phyloP scores from a whole-genome alignment of 1,140 invertebrate species.

The Heliothis subflexa region DNA sequence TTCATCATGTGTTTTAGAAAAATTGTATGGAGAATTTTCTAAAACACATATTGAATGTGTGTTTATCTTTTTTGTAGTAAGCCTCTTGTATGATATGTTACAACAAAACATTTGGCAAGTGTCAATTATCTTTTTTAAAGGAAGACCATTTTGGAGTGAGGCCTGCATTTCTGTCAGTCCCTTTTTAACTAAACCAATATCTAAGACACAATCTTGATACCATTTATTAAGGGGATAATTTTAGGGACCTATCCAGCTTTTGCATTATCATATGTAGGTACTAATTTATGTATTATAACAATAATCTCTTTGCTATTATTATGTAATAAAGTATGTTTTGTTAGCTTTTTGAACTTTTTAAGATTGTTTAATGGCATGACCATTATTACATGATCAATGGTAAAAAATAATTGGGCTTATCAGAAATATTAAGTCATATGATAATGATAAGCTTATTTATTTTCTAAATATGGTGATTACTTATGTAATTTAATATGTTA shows the following conservation, averaged over 20 bases:
- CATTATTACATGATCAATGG: background rate
- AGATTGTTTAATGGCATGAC: background rate
- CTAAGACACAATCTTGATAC: too few relatives aligned
- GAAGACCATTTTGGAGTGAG: too few relatives aligned
- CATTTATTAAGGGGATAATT: too few relatives aligned
- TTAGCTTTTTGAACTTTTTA: conserved; percentile 17
- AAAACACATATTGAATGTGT: too few relatives aligned
- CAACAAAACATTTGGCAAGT: too few relatives aligned
- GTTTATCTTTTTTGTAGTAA: too few relatives aligned
- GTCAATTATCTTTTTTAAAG: too few relatives aligned
- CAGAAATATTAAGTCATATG: conserved; percentile 9
- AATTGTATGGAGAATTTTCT: too few relatives aligned
- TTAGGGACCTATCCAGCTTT: too few relatives aligned
- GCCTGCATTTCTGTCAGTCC: background rate
- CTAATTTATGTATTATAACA: background rate
- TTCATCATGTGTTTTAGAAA: too few relatives aligned
- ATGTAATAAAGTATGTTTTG: conserved; percentile 13
- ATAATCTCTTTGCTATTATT: background rate
- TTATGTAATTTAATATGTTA: background rate
- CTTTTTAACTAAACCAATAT: background rate
- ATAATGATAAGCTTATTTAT: background rate
- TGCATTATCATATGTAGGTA: too few relatives aligned
- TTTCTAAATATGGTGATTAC: background rate
- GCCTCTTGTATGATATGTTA: too few relatives aligned
- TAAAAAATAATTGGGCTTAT: conserved; percentile 8